Base-by-base conservation (phyloP, 2,797 vertebrate genomes). In the Cirrhinus mrigala region DNA sequence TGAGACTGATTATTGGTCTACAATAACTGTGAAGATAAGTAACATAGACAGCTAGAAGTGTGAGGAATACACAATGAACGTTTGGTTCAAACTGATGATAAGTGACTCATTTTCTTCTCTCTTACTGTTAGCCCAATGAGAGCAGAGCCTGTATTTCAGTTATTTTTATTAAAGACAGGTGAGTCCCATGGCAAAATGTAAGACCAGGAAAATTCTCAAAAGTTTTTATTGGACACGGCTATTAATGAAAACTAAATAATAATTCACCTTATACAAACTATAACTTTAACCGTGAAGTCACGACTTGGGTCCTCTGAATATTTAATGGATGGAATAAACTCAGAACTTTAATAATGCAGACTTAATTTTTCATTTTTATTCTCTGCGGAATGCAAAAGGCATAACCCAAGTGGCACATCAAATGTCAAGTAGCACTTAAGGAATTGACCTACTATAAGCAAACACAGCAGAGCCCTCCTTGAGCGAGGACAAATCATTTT, bases 191-290 rank as follows among this genome's bases (percentile, higher is more conserved):
- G 75, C 80, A 64, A 76, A 50, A 80, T 82, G n/a, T 83, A 83
- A 76, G 52, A 27, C 60, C 16, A 76, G 75, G 84, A 86, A 71
- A 52, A 81, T 71, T 64, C 58, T 68, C 56, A 27, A 70, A 74
- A 82, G 80, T 27, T 82, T 82, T 70, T 46, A 79, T 79, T 85
- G 24, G 66, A 82, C 68, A 54, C 15, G 66, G 58, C 50, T 50
- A 46, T 82, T 77, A 85, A 27, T 82, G 33, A 73, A 81, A 83
- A 82, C 33, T 40, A 44, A 84, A 81, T 70, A 64, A 69, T 88
- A 74, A 76, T 68, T 62, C 46, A 79, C 50, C 68, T 54, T 56
- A 33, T 16, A 60, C 52, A 60, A 73, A 77, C 68, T 18, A 69
- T 16, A 40, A 50, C 77, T 81, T 58, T 66, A 81, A 83, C 50